phyloP scores from a whole-genome alignment of 2,888 invertebrate genomes.

The Apotomis capreana region DNA sequence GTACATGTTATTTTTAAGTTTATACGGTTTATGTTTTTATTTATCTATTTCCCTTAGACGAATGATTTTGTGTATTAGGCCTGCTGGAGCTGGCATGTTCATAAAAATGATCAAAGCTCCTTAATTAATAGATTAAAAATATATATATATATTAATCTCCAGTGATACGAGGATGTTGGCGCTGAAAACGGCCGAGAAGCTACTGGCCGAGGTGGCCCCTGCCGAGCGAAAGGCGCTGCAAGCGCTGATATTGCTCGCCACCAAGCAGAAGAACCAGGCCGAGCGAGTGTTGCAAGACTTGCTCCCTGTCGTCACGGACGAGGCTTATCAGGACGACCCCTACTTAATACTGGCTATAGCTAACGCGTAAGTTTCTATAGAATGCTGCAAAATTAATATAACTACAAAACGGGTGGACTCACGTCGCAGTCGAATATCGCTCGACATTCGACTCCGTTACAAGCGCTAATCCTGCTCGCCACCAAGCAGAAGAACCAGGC shows the following conservation, averaged over 20 bases:
- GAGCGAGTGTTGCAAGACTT: constrained; percentile 93
- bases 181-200: constrained; percentile 88
- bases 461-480: constrained; percentile 92
- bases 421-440: too few relatives aligned
- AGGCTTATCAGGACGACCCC: constrained; percentile 89
- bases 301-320: constrained; percentile 86
- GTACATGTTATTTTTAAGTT: too few relatives aligned
- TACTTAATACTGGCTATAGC: constrained; percentile 94
- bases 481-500: constrained; percentile 92
- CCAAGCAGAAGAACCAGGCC: constrained; percentile 91
- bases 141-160: constrained; percentile 42
- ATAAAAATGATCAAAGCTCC: too few relatives aligned
- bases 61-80: too few relatives aligned
- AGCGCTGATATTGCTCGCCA: constrained; percentile 92
- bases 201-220: constrained; percentile 88
- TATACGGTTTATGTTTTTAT: too few relatives aligned
- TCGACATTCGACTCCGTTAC: constrained; percentile 63
- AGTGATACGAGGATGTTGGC: constrained; percentile 92
- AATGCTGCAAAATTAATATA: constrained; percentile 68
- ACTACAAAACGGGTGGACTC: too few relatives aligned
- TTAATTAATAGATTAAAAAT: too few relatives aligned
- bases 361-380: constrained; percentile 78
- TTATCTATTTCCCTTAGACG: too few relatives aligned
- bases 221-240: constrained; percentile 88
- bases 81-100: too few relatives aligned